Evolutionary conservation across 2,797 vertebrate genomes (phyloP), one percentile per base, ranked within the genome.

Genomic region (Sebastes aleutianus): DNA sequence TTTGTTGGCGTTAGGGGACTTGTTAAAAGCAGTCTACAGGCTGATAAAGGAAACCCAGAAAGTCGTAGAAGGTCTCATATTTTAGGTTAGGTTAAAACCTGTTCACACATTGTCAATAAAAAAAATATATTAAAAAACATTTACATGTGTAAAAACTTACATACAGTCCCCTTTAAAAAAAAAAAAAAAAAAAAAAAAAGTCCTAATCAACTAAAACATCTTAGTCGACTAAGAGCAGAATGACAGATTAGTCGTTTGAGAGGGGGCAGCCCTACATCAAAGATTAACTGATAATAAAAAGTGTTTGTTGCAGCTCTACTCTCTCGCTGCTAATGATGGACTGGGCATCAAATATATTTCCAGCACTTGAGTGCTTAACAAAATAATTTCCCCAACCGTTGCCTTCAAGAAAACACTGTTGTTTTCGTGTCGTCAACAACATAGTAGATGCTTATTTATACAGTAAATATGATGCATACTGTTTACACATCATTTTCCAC

Each of bases 401-500:
- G 79, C 68, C 64, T 82, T 86, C 26, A 86, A 57, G 34, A 66
- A 79, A 85, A 84, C 4, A 5, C 10, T n/a, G 14, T 71, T 56
- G 54, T 75, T 86, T 80, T 84, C 63, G 50, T 62, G 76, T 82
- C 9, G 62, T 77, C 75, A 58, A 50, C 77, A 79, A 29, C 63
- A 24, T 53, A 47, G 68, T 63, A 56, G 16, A 74, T 20, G 24
- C 16, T 67, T 80, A 73, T 82, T 84, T 83, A 72, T 67, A 83
- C 74, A 69, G 73, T 80, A 50, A 71, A 77, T 43, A 58, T 69
- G 39, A 78, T 9, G 8, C 58, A 27, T 69, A 58, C 57, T 63
- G 75, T 84, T 87, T 29, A 61, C 82, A 75, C 72, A 79, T 82
- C 70, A 79, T 82, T 80, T 26, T 74, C 71, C 77, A 84, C 77